These are phyloP conservation scores for Erythrocercus mccallii DNA, from an alignment of 2,113 vertebrate genomes.

Conservation along the genomic window DNA sequence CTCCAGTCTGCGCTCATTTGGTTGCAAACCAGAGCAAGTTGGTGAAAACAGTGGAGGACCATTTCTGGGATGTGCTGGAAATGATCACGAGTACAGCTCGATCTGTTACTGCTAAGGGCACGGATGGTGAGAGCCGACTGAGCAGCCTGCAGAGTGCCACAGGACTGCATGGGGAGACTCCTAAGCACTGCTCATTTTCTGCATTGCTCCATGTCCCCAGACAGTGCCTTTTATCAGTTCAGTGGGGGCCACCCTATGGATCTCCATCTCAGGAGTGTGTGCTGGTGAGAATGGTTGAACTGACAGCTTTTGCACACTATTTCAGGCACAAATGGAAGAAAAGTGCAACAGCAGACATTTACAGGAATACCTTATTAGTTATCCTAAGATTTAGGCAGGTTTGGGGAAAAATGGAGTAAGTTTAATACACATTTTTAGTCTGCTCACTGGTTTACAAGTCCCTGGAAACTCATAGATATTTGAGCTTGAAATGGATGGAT, in stretches of 20 bases:
- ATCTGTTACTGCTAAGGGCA: neutral
- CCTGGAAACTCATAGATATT: neutral
- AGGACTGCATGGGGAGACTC: neutral
- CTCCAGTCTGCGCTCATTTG: neutral
- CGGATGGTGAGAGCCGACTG: neutral
- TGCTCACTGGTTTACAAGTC: neutral
- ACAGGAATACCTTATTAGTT: neutral
- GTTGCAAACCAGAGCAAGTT: neutral
- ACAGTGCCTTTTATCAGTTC: neutral
- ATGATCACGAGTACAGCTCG: rapidly evolving
- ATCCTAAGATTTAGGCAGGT: neutral
- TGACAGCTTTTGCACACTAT: neutral
- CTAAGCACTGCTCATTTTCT: neutral
- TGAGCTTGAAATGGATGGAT: neutral
- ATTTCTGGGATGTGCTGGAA: neutral
- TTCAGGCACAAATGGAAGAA: neutral
- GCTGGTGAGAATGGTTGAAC: neutral
- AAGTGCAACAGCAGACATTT: neutral
- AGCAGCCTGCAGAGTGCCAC: neutral
- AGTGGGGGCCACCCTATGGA: neutral
- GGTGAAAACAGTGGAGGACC: neutral
- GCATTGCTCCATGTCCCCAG: neutral
- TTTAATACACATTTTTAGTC: neutral
- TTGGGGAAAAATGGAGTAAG: neutral
- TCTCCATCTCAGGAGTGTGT: neutral